Evolutionary conservation across 2,888 invertebrate genomes (phyloP), one percentile per base, ranked within the genome.

Genomic region (Eupithecia inturbata): DNA sequence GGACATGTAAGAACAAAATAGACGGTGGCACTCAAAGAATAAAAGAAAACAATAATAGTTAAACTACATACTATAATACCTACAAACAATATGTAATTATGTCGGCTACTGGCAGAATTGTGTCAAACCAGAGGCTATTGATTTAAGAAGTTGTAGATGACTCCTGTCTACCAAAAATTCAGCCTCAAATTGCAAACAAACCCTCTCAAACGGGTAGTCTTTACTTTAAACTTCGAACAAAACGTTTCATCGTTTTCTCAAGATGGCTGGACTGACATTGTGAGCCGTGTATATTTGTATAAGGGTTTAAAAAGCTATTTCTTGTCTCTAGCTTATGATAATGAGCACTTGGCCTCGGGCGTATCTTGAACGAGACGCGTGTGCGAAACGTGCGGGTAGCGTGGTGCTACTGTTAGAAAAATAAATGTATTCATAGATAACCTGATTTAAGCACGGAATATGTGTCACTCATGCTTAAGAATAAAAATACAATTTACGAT

Each of bases 251-350:
- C 57, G 14, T 57, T 57, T 22, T 57, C 26, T 57, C 26, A 57
- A 57, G 26, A 57, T 26, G 14, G 22, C 19, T 31, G 62, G 31
- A 22, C 28, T 31, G 62, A 19, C 62, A 19, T 22, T 31, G 28
- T 62, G 2, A 62, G 16, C 62, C 62, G 45, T 75, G 72, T 71
- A 75, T n/a, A 22, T n/a, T n/a, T n/a, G n/a, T n/a, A n/a, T n/a
- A 53, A 73, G 73, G 75, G 74, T 69, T 71, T 75, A 78, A 72
- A 79, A 73, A 79, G 79, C 79, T 64, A 76, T 79, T 79, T 75
- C 80, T 77, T 77, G 77, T 80, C 77, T 74, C 63, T 69, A 45
- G 62, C 77, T 72, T 79, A 80, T 80, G 79, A 75, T 79, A 80
- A 80, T 79, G 73, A 73, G 68, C 41, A 60, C 57, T 70, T 70